Evolutionary conservation across 2,888 invertebrate species (phyloP).

Genomic region (Amiota communis): DNA sequence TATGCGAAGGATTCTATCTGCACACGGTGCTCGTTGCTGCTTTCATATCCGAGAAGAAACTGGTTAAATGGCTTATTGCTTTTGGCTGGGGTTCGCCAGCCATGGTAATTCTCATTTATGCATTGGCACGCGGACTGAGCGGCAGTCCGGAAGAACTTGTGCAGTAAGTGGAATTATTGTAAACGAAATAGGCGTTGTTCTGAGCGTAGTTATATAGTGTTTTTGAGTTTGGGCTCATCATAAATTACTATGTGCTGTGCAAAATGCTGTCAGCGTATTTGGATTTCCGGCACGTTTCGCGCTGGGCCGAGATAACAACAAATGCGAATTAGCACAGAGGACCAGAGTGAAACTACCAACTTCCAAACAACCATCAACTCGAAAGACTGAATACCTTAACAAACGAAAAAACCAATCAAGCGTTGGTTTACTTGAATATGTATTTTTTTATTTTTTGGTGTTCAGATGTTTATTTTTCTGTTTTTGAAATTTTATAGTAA

Average conservation of each 20-base stretch:
- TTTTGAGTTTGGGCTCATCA: slow-evolving; percentile 30
- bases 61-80: slow-evolving; percentile 86
- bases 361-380: too few relatives aligned
- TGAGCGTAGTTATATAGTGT: background rate
- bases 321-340: too few relatives aligned
- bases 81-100: slow-evolving; percentile 90
- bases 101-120: slow-evolving; percentile 79
- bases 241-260: slow-evolving; percentile 12
- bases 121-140: slow-evolving; percentile 77
- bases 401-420: too few relatives aligned
- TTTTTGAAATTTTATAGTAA: slow-evolving; percentile 10
- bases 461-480: background rate
- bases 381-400: too few relatives aligned
- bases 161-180: slow-evolving; percentile 75
- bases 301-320: too few relatives aligned
- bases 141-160: slow-evolving; percentile 74
- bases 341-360: too few relatives aligned
- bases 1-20: slow-evolving; percentile 94
- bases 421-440: background rate
- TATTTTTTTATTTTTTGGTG: background rate
- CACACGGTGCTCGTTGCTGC: slow-evolving; percentile 94
- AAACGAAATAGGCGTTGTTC: background rate
- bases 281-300: slow-evolving; percentile 38
- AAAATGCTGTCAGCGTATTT: slow-evolving; percentile 29
- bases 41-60: slow-evolving; percentile 89